phyloP scores from a whole-genome alignment of 2,888 invertebrate genomes.

The Drosophila rellima region DNA sequence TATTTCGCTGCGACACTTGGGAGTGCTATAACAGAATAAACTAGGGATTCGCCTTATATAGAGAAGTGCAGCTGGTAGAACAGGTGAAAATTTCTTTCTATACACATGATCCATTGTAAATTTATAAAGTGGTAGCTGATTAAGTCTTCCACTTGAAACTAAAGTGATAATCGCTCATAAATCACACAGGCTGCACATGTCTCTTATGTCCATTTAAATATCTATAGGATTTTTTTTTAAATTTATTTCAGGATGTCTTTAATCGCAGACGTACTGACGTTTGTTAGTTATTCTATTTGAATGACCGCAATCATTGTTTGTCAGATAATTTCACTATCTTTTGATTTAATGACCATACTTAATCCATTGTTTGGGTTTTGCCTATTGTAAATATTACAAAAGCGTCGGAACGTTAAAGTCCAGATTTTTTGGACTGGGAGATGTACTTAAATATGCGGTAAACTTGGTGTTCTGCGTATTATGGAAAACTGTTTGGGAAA shows the following conservation, averaged over 20 bases:
- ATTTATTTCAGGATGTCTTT: slow-evolving; percentile 19
- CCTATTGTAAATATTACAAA: slow-evolving; percentile 48
- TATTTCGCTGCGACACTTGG: not conserved
- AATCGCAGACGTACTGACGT: not conserved
- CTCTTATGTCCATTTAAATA: slow-evolving; percentile 1
- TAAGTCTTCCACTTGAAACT: slow-evolving; percentile 32
- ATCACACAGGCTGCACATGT: not conserved
- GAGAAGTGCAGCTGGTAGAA: not conserved
- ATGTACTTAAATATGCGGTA: not conserved
- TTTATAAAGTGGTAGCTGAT: slow-evolving; percentile 4
- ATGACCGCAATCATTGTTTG: slow-evolving; percentile 2
- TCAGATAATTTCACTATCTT: slow-evolving; percentile 11
- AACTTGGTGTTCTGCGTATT: not conserved
- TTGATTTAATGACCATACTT: slow-evolving; percentile 16
- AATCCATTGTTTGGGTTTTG: slow-evolving; percentile 50
- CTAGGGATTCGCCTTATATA: slow-evolving; percentile 22
- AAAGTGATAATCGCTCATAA: slow-evolving; percentile 19
- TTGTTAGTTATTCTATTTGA: slow-evolving; percentile 7
- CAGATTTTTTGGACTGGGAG: not conserved
- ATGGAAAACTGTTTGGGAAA: not conserved
- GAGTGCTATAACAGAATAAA: slow-evolving; percentile 2
- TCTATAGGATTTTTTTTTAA: slow-evolving; percentile 4
- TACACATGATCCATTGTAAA: slow-evolving; percentile 25
- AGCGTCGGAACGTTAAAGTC: too few species aligned
- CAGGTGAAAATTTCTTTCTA: slow-evolving; percentile 14